Percentiles rank a stretch among this genome's conserved stretches.
Conservation (phyloP, 1,140 invertebrate genomes). For the Meloidogyne hapla region DNA sequence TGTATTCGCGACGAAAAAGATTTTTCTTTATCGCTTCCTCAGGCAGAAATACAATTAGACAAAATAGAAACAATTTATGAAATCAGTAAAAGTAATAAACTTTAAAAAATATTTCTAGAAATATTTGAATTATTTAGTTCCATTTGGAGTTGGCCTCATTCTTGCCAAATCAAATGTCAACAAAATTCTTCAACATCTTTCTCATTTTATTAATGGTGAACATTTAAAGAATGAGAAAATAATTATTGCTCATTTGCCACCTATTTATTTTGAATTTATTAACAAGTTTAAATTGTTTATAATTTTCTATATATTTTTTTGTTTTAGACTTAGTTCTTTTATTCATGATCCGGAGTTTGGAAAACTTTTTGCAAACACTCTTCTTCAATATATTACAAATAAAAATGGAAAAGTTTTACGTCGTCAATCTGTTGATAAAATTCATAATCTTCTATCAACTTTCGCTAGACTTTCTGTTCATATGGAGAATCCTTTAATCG, state of each 20-base stretch:
- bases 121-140: background rate
- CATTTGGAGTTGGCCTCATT: slow-evolving; percentile 8
- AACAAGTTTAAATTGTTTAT: slow-evolving; percentile 6
- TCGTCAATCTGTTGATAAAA: slow-evolving; percentile 8
- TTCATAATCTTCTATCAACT: slow-evolving; percentile 5
- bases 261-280: slow-evolving; percentile 26
- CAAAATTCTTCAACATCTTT: slow-evolving; percentile 18
- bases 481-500: slow-evolving; percentile 11
- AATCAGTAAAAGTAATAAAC: background rate
- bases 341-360: slow-evolving; percentile 18
- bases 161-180: slow-evolving; percentile 13
- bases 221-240: background rate
- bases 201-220: background rate
- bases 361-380: slow-evolving; percentile 9
- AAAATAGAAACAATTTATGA: background rate
- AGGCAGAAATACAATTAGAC: background rate
- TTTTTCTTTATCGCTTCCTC: slow-evolving; percentile 6
- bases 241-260: slow-evolving; percentile 8
- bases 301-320: background rate
- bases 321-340: background rate
- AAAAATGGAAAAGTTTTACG: slow-evolving; percentile 14
- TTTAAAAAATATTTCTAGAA: background rate
- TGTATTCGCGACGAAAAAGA: background rate
- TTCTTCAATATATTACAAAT: slow-evolving; percentile 15
- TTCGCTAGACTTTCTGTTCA: slow-evolving; percentile 12